Base-by-base conservation (phyloP, 1,140 invertebrate species). In the Thaumatotibia leucotreta region DNA sequence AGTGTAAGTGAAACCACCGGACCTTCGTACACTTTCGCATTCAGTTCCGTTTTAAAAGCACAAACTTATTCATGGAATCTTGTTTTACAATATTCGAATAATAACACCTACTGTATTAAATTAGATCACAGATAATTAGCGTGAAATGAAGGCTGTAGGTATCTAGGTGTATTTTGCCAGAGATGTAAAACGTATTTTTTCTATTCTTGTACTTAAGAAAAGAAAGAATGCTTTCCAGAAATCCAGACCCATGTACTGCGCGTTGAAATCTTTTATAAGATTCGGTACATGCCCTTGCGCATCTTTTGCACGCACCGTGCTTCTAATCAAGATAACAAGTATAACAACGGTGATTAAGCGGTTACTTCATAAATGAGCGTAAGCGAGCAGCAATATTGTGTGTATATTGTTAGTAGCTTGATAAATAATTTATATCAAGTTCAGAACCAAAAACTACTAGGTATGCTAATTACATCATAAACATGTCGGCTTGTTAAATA, bases 1-100 rank as follows among this genome's bases (percentile, higher is more conserved):
- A 88, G 82, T 80, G 76, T 72, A 80, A 82, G 82, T 81, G 76
- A 73, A 80, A 82, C 71, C 68, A 70, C 72, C 73, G 73, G 76
- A 84, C 82, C 79, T 82, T 84, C 67, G 64, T 65, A 54, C 61
- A 75, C 77, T 79, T 79, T 80, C 75, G 73, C 75, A 70, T 73
- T 45, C 64, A 65, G 69, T 77, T 72, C 64, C 61, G 66, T 68
- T 64, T 31, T n/a, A 63, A n/a, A 63, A 66, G 27, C 22, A 64
- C 63, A 52, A 54, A 5, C n/a, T 20, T 45, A 45, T 45, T 20
- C 4, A 45, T 45, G 1, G 39, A 45, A 20, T 45, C 39, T 20
- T 17, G 17, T 45, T 45, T 9, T 9, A 8, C 39, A 45, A 45
- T 8, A 45, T 45, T 45, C 17, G 14, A 45, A 45, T 45, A 20